Evolutionary conservation across 2,113 vertebrate species (phyloP).

Genomic region (Mystacornis crossleyi): DNA sequence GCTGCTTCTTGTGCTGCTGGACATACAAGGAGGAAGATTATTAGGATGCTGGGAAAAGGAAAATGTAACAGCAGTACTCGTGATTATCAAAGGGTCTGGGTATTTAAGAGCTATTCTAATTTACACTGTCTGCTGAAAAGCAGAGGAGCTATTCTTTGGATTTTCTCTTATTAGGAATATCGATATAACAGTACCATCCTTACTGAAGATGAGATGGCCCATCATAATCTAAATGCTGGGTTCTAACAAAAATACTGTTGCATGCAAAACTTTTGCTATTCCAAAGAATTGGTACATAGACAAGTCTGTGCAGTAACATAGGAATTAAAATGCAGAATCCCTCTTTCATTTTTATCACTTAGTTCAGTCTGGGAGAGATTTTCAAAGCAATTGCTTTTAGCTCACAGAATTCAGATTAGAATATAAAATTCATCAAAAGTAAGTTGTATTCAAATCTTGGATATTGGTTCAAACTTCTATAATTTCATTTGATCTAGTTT

Average conservation of each 20-base stretch:
- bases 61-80: neutral
- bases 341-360: neutral
- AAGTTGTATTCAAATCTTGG: neutral
- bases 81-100: neutral
- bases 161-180: neutral
- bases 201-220: neutral
- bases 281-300: neutral
- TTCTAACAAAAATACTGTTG: neutral
- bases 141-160: neutral
- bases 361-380: neutral
- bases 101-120: neutral
- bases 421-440: neutral
- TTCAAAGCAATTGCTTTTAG: neutral
- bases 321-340: neutral
- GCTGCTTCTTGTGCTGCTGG: neutral
- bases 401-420: neutral
- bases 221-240: neutral
- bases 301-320: neutral
- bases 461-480: neutral
- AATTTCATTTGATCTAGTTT: neutral
- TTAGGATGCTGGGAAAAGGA: neutral
- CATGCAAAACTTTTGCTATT: neutral
- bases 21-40: neutral
- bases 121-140: neutral
- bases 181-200: neutral